Evolutionary conservation across 2,113 vertebrate genomes (phyloP), one percentile per base, ranked within the genome.

Genomic region (Channa argus): DNA sequence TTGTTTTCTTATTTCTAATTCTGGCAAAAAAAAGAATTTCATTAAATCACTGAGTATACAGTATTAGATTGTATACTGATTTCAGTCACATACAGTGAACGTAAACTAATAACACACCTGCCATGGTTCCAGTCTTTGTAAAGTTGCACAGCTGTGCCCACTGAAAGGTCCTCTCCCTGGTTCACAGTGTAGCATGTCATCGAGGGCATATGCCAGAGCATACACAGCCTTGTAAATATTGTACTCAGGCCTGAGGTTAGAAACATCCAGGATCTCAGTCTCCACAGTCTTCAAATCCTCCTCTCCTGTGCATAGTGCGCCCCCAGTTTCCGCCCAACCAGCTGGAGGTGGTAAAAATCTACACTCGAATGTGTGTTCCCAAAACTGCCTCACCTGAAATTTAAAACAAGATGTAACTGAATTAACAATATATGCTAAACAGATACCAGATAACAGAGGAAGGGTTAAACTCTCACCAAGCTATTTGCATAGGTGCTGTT

Each of bases 201-300:
- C 70, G 3, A 94, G 79, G 1, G 91, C 90, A 56, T 92, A 73
- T 0, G 93, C 94, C 11, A 94, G 65, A 2, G 93, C 87, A 74
- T 94, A 94, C 58, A 94, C 93, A 50, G 93, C 94, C 50, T 94
- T 94, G 73, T 94, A 93, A 0, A 92, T 79, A 60, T 94, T 94
- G 38, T 94, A 94, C 5, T 93, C 89, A 39, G 90, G 66, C 65
- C 86, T 87, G 55, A 87, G 85, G 33, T 82, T 59, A 47, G 86
- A 88, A 39, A 89, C 55, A 55, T 93, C 89, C 56, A 85, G 58
- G 37, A 90, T 89, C 5, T 75, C 65, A 8, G 71, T 80, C 8
- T 87, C 69, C 36, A 62, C 74, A 41, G n/a, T 64, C 1, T 54
- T 69, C 9, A 93, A 52, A 12, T 88, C 69, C 77, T 94, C 93